Base-by-base conservation (phyloP, 2,888 invertebrate genomes). In the Thymelicus sylvestris region DNA sequence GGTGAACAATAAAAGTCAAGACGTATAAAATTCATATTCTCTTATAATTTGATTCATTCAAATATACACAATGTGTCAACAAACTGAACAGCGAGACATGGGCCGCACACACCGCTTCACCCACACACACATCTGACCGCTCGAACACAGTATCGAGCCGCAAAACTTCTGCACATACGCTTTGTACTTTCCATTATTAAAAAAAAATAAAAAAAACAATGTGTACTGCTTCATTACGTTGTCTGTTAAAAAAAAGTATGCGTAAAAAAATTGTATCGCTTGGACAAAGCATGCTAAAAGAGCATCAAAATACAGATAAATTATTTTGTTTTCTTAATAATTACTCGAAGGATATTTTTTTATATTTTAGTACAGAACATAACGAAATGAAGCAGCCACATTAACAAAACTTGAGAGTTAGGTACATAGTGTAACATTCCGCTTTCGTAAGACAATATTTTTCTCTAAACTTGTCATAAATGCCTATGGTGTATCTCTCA, bases 31-130 rank as follows among this genome's bases (percentile, higher is more conserved):
- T 93, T 93, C 91, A 90, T 91, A 90, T 89, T 90, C 90, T 92
- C 90, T 91, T 93, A 92, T 93, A 93, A 92, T 93, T 93, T 93
- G 92, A 93, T 92, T 93, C 91, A 91, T 92, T 93, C 92, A 92
- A 92, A 91, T 93, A 92, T 93, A 93, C 92, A 92, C 89, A 88
- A 91, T 92, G 92, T 93, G 91, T 93, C 91, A 93, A 93, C 93
- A 93, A 93, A 93, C 91, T 86, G 87, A 86, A 88, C 92, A 92
- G 93, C 92, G 91, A 92, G 92, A 90, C 90, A 84, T 88, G 83
- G 84, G 83, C 84, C 84, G 82, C 85, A 81, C 79, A 75, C 84
- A 78, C 80, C 79, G 77, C 80, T 71, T 55, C 75, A 77, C 79
- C 76, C 80, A 74, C 78, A 76, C 75, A 66, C 71, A 75, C 76